Evolutionary conservation across 2,888 invertebrate species (phyloP), one percentile per base, ranked within the genome.

Genomic region (Nipponacmea schrenckii): DNA sequence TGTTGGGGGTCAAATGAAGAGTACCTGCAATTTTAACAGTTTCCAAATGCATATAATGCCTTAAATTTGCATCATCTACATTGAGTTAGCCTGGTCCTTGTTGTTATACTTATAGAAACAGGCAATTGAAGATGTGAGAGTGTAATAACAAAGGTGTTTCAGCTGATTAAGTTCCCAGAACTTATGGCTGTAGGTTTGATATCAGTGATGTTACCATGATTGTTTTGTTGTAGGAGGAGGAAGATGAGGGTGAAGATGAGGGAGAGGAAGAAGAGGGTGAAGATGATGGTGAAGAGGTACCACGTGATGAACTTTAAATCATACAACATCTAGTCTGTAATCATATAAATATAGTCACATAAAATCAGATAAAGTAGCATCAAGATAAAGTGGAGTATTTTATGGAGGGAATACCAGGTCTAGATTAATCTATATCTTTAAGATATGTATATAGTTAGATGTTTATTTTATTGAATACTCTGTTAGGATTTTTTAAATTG

Each of bases 191-290:
- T n/a, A n/a, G n/a, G n/a, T n/a, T n/a, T n/a, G n/a, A n/a, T n/a
- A n/a, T n/a, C n/a, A n/a, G n/a, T n/a, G n/a, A 3, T 31, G 10
- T 39, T 8, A 39, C 39, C 39, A 39, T 39, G 39, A 7, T 39
- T 39, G 31, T 39, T 39, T 39, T 39, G 39, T 62, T 1, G 26
- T 65, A 72, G 56, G 64, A 69, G 67, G 64, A 66, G 50, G 68
- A 74, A 64, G 70, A 71, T 24, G 74, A 74, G n/a, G 76, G 76
- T 26, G 75, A 75, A 44, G 78, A 80, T 20, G 80, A 81, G 14
- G 83, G 80, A 10, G 82, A 81, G 10, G 82, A 80, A 5, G 84
- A 81, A 4, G 83, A 80, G 2, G 84, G 79, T 3, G 84, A 79
- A 7, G 83, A 81, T 17, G 82, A 78, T n/a, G 81, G 77, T 17